Evolutionary conservation across 2,113 vertebrate genomes (phyloP), one percentile per base, ranked within the genome.

Genomic region (Salvelinus alpinus): DNA sequence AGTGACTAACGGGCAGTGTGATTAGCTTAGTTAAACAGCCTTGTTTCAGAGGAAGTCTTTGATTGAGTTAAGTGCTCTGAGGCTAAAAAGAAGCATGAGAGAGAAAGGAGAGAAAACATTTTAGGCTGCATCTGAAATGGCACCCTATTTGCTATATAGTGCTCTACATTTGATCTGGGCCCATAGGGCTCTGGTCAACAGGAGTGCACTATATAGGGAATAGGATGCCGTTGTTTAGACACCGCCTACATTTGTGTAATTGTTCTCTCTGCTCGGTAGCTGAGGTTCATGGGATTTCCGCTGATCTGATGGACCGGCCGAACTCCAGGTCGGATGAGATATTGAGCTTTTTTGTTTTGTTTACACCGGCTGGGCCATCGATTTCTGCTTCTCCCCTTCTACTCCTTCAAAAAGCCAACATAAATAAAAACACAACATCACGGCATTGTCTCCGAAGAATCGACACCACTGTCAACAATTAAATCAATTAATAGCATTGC

Each of bases 41-140:
- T 88, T 86, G 85, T 90, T 89, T 78, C 80, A 78, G 67, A 34
- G 25, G 77, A 70, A 80, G 44, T n/a, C 67, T 91, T 82, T 89
- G 84, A 89, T 88, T 85, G 82, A 38, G 38, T 9, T 2, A 9
- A 38, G 38, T 7, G 38, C 38, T 38, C 38, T 38, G 38, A 38
- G 38, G 38, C 38, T 2, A 9, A 38, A 38, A 38, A 38, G 38
- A 38, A 38, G 38, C 38, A 38, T 9, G 34, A 38, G 38, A 38
- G 38, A 9, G 38, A 38, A 38, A 38, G 38, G 38, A 38, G 8
- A 9, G 8, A 9, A 2, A 38, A 38, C 38, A 38, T 38, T 38
- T 38, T 38, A 9, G 8, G 38, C 8, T 38, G 8, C 38, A 2
- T 9, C 38, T 9, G 38, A 38, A 38, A 38, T 38, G 38, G 38